Evolutionary conservation across 2,113 vertebrate species (phyloP).

Genomic region (Corythornis madagascariensis): DNA sequence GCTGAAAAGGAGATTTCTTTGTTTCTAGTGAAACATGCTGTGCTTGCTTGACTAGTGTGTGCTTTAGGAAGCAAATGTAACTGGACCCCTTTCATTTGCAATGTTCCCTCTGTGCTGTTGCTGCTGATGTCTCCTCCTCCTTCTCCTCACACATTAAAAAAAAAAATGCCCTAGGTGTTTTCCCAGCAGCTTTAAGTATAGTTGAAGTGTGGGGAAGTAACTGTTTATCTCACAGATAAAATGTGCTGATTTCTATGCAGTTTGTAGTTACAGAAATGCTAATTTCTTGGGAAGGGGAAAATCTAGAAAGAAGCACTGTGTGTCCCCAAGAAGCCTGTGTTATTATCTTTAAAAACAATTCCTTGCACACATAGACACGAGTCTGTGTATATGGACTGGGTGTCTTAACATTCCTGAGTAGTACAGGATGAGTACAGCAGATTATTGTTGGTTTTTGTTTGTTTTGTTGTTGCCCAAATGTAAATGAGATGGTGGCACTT

Average conservation of each 20-base stretch:
- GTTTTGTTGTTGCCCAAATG: not conserved
- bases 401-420: not conserved
- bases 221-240: not conserved
- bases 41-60: slow-evolving; percentile 23
- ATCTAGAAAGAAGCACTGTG: not conserved
- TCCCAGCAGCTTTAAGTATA: not conserved
- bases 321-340: not conserved
- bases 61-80: slow-evolving; percentile 39
- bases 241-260: not conserved
- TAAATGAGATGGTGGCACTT: not conserved
- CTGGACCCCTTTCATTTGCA: not conserved
- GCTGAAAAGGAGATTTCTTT: slow-evolving; percentile 66
- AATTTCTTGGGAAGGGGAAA: not conserved
- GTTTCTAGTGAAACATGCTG: slow-evolving; percentile 66
- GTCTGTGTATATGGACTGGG: not conserved
- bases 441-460: not conserved
- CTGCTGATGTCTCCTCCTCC: fast-evolving
- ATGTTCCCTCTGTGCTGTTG: not conserved
- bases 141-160: not conserved
- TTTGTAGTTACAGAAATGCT: not conserved
- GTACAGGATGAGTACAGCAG: not conserved
- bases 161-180: not conserved
- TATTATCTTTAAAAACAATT: not conserved
- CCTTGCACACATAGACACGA: not conserved
- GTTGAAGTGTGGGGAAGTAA: not conserved